Percentiles rank a stretch among this genome's conserved stretches.
phyloP scores from a whole-genome alignment of 2,113 vertebrate species.

The Gavialis gangeticus region DNA sequence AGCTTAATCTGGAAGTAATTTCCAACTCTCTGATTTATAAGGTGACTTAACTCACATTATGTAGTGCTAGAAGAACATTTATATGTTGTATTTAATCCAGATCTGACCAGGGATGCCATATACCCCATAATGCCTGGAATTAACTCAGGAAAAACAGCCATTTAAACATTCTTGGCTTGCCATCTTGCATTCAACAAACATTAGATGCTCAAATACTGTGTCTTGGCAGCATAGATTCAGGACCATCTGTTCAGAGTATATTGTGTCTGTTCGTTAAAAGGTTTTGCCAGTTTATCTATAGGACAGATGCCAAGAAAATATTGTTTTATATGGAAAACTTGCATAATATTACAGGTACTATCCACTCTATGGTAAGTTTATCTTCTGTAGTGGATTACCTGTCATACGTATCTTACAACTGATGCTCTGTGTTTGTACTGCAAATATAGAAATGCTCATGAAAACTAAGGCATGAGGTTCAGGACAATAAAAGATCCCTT shows the following conservation, averaged over 20 bases:
- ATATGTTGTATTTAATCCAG: neutral
- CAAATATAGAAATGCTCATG: neutral
- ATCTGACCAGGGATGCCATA: neutral
- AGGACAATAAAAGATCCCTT: neutral
- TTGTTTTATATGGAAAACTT: neutral
- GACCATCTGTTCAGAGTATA: conserved; percentile 23
- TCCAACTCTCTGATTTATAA: neutral
- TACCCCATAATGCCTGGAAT: neutral
- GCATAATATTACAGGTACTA: neutral
- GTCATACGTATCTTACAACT: neutral
- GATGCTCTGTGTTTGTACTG: neutral
- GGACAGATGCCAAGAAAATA: neutral
- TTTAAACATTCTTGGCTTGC: conserved; percentile 26
- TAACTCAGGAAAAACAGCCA: neutral
- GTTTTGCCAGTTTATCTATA: conserved; percentile 10
- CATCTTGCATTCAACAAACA: neutral
- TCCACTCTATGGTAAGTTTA: neutral
- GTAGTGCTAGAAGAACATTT: neutral
- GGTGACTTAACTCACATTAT: neutral
- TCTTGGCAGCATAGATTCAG: neutral
- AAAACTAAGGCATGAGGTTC: neutral
- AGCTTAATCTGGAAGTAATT: neutral
- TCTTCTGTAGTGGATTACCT: neutral
- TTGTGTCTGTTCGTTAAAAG: neutral
- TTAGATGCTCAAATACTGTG: neutral